Base-by-base conservation (phyloP, 2,113 vertebrate species). In the Xyliphius kryptos region DNA sequence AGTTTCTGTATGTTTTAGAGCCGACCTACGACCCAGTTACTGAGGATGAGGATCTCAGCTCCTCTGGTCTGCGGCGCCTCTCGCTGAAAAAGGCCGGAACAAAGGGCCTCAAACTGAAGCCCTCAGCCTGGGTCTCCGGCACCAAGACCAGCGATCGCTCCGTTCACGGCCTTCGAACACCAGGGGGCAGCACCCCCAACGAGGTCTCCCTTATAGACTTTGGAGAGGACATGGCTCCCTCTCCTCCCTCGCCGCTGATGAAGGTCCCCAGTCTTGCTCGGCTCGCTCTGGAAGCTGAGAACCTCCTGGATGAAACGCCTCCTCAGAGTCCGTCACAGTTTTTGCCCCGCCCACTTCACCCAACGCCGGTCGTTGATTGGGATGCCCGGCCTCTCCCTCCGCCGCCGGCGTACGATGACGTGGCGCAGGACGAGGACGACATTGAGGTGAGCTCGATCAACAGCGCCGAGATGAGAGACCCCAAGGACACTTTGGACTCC, bases 181-280 rank as follows among this genome's bases (percentile, higher is more conserved):
- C 76, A 0, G 83, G 83, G n/a, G 71, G 74, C 51, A 69, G 56
- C 0, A 67, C 59, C 0, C 65, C 76, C 2, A 21, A 77, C 0
- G 91, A 95, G 58, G 88, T 94, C 58, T 89, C 93, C 0, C 91
- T 98, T 41, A 98, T 98, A 0, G 96, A 98, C 88, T 97, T 98
- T 0, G 91, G 83, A 2, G 94, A 97, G 55, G 92, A 96, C 62
- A 78, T 83, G 0, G 48, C 81, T 1, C 75, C 87, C 0, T 50
- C 82, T 3, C 48, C 79, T 37, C 22, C 89, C 0, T 88, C 90
- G 0, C 90, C 90, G 0, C 68, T 85, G 4, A 72, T 85, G 11
- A 90, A 83, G 0, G 81, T 91, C 7, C 91, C 89, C 0, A 85
- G 84, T 0, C 64, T 97, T 67, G 89, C 88, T 0, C 91, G 87